These are phyloP conservation scores for Cyclargus thomasi DNA, from an alignment of 1,140 invertebrate genomes.

Conservation along the genomic window DNA sequence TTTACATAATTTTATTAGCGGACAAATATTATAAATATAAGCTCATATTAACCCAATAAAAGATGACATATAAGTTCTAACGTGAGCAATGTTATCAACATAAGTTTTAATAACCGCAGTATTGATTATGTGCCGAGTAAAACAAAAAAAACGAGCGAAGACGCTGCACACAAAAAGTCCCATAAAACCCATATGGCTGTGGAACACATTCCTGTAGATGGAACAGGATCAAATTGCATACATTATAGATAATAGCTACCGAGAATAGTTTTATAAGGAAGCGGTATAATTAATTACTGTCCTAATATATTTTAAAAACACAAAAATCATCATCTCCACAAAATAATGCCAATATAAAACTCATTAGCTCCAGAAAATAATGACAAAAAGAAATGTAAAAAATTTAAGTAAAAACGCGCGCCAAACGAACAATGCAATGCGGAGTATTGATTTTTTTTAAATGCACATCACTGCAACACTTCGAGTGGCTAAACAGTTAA, in stretches of 20 bases:
- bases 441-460: neutral
- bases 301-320: neutral
- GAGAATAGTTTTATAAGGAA: neutral
- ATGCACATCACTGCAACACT: neutral
- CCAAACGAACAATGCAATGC: neutral
- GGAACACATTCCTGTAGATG: slow-evolving; percentile 24
- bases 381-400: neutral
- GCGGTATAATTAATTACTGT: neutral
- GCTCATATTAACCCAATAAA: neutral
- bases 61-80: neutral
- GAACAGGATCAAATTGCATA: slow-evolving; percentile 38
- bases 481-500: neutral
- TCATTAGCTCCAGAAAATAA: neutral
- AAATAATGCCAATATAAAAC: neutral
- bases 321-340: neutral
- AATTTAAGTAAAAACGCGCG: neutral
- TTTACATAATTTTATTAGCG: too few relatives aligned
- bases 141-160: slow-evolving; percentile 24
- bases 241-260: slow-evolving; percentile 23
- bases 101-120: slow-evolving; percentile 10
- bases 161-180: slow-evolving; percentile 27
- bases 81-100: neutral
- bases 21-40: neutral
- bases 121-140: slow-evolving; percentile 24
- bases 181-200: slow-evolving; percentile 29